phyloP scores from a whole-genome alignment of 2,888 invertebrate species.

The Cantharis lateralis region DNA sequence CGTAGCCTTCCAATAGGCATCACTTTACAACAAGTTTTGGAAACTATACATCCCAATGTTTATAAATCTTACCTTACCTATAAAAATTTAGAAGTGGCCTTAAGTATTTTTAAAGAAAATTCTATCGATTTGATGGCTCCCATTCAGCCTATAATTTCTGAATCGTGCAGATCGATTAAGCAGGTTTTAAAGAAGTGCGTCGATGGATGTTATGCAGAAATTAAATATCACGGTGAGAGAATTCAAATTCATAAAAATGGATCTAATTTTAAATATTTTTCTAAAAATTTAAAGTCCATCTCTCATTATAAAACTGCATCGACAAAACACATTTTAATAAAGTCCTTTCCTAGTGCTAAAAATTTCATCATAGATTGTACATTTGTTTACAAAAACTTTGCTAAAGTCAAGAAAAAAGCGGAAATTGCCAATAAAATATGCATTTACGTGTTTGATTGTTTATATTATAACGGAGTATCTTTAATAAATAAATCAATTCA shows the following conservation, averaged over 20 bases:
- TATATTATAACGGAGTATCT: slow-evolving; percentile 87
- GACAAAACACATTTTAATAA: slow-evolving; percentile 83
- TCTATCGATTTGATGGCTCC: slow-evolving; percentile 83
- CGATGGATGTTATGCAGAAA: slow-evolving; percentile 89
- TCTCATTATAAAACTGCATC: slow-evolving; percentile 80
- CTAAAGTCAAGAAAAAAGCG: slow-evolving; percentile 80
- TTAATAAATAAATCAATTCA: slow-evolving; percentile 75
- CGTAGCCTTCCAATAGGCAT: slow-evolving; percentile 92
- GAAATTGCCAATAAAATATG: slow-evolving; percentile 90
- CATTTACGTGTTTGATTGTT: slow-evolving; percentile 91
- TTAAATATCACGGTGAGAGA: slow-evolving; percentile 95
- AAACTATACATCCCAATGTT: slow-evolving; percentile 85
- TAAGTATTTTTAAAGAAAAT: slow-evolving; percentile 59
- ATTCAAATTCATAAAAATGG: slow-evolving; percentile 93
- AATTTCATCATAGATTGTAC: slow-evolving; percentile 92
- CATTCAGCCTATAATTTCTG: slow-evolving; percentile 91
- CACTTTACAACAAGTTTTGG: slow-evolving; percentile 89
- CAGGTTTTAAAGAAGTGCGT: slow-evolving; percentile 92
- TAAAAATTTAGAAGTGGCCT: slow-evolving; percentile 75
- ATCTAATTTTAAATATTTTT: slow-evolving; percentile 84
- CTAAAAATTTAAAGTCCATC: slow-evolving; percentile 84
- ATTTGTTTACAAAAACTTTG: slow-evolving; percentile 68
- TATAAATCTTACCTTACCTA: slow-evolving; percentile 88
- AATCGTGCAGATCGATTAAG: slow-evolving; percentile 89
- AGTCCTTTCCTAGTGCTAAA: slow-evolving; percentile 85